These are phyloP conservation scores for Pseudachorutes palmiensis DNA, from an alignment of 1,140 invertebrate species.

Conservation along the genomic window DNA sequence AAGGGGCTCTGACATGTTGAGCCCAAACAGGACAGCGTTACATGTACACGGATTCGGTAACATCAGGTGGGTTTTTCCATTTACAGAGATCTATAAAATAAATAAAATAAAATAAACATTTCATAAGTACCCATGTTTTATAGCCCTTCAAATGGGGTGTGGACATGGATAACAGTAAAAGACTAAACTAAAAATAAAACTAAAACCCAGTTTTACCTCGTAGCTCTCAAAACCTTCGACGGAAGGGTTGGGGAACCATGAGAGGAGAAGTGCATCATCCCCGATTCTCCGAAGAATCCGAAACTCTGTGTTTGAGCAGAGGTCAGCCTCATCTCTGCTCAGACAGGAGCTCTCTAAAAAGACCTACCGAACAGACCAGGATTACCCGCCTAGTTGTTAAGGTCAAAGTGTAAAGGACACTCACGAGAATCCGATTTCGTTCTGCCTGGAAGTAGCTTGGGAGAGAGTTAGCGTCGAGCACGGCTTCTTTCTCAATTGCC, in stretches of 20 bases:
- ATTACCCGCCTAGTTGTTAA: background rate
- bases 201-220: background rate
- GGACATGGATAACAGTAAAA: no score
- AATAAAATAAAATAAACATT: conserved; percentile 1
- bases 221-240: conserved; percentile 23
- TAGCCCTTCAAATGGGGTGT: no score
- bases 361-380: background rate
- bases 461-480: conserved; percentile 29
- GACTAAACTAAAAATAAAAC: no score
- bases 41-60: conserved; percentile 37
- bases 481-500: conserved; percentile 3
- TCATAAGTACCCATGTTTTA: background rate
- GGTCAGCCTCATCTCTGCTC: background rate
- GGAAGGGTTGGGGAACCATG: conserved; percentile 35
- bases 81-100: conserved; percentile 39
- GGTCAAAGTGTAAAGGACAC: background rate
- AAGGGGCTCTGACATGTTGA: conserved; percentile 37
- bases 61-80: conserved; percentile 36
- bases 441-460: conserved; percentile 25
- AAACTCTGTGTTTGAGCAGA: conserved; percentile 31
- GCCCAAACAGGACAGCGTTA: conserved; percentile 39
- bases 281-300: conserved; percentile 38
- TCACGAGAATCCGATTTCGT: conserved; percentile 32
- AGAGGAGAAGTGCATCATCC: conserved; percentile 39
- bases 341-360: background rate